Base-by-base conservation (phyloP, 2,797 vertebrate genomes). In the Crypturellus tataupa region DNA sequence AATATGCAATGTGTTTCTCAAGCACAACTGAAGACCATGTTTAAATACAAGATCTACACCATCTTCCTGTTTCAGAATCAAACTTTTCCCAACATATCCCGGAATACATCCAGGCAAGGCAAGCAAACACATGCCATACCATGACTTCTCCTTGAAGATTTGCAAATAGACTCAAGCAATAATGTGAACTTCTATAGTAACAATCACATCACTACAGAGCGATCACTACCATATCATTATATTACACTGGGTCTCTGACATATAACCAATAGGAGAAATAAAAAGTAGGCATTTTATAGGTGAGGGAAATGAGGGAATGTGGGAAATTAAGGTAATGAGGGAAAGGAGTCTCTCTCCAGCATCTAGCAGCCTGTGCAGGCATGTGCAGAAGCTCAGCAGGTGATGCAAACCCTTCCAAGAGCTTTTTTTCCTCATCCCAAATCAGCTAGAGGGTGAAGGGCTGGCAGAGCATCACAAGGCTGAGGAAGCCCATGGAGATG, bases 91-190 rank as follows among this genome's bases (percentile, higher is more conserved):
- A 6, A 1, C 49, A 20, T 51, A 4, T 40, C 39, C 25, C 35
- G 75, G 14, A 12, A 42, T 47, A 37, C 12, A 27, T 17, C 42
- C 64, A 64, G 87, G 14, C 18, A 76, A 89, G 33, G n/a, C 72
- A 72, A 69, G n/a, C 73, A 93, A 85, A 70, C 14, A 21, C 31
- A 69, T 29, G 9, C 31, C 62, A 25, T 18, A 55, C 27, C 27
- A 59, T 0, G 0, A 39, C 25, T 7, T 0, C 25, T 76, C 51
- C 55, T 85, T 53, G 31, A 29, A 87, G 18, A 23, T 89, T 62
- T 65, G n/a, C 40, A 91, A 94, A 65, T 51, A 91, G 68, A 80
- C 4, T 1, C 5, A 13, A 21, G 9, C 73, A 56, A 87, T 91
- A 91, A 87, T 18, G 11, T 56, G 14, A 68, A 24, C 4, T 83